phyloP scores from a whole-genome alignment of 2,113 vertebrate species.

The Meriones unguiculatus region DNA sequence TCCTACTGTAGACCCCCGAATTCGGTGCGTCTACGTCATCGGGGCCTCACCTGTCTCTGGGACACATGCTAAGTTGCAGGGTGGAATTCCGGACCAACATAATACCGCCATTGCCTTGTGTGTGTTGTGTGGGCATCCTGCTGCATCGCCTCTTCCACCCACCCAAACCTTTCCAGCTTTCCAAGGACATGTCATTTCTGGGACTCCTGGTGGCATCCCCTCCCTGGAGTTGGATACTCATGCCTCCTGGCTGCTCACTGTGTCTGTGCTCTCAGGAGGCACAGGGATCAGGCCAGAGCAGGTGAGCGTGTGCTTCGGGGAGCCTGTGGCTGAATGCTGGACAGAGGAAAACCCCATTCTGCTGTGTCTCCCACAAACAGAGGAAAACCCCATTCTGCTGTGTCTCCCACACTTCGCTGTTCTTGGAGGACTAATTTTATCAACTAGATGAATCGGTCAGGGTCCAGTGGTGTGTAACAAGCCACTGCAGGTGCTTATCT shows the following conservation, averaged over 20 bases:
- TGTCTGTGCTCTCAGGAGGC: accelerated
- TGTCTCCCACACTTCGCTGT: not conserved
- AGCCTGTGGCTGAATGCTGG: accelerated
- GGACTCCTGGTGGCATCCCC: accelerated
- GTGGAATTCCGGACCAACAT: not conserved
- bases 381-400: accelerated
- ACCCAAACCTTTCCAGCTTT: not conserved
- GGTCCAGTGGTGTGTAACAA: not conserved
- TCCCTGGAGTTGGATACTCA: accelerated
- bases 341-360: accelerated
- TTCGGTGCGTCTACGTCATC: accelerated
- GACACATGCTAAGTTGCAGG: accelerated
- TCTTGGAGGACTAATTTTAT: not conserved
- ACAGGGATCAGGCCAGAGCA: not conserved
- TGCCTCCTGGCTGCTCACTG: accelerated
- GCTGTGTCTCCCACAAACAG: accelerated
- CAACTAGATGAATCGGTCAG: not conserved
- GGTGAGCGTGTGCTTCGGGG: accelerated
- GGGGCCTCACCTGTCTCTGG: accelerated
- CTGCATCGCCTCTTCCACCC: not conserved
- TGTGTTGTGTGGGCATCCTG: not conserved
- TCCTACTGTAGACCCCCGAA: not conserved
- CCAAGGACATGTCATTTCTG: not conserved
- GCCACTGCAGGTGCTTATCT: not conserved
- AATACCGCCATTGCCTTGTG: not conserved